Percentiles rank a stretch among this genome's conserved stretches.
These are phyloP conservation scores for Amblyjoppa proteus DNA, from an alignment of 2,888 invertebrate species.

Conservation along the genomic window DNA sequence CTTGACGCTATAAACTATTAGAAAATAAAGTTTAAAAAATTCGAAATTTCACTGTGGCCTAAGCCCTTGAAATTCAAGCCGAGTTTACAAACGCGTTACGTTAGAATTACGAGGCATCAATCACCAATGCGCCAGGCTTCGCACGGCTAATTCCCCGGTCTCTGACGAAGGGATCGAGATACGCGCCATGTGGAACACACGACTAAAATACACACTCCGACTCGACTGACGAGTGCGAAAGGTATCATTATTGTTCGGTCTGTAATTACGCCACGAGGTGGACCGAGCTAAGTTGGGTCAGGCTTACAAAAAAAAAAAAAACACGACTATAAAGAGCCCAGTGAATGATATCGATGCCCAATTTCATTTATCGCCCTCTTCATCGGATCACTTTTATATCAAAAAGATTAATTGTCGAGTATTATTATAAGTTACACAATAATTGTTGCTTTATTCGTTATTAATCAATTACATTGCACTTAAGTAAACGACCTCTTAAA, in stretches of 20 bases:
- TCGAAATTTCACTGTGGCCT: no score
- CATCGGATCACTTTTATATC: no score
- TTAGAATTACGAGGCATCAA: conserved; percentile 22
- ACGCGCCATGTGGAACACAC: conserved; percentile 29
- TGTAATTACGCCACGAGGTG: conserved; percentile 43
- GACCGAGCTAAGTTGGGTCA: conserved; percentile 1
- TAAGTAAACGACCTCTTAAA: no score
- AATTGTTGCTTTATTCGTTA: no score
- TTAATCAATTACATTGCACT: no score
- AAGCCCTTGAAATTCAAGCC: no score
- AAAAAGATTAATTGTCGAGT: no score
- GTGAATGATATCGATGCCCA: neutral
- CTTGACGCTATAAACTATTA: no score
- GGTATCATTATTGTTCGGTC: conserved; percentile 56
- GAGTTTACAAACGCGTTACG: neutral
- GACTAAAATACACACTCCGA: conserved; percentile 44
- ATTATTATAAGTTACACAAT: no score
- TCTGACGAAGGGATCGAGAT: conserved; percentile 20
- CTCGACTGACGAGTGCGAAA: conserved; percentile 49
- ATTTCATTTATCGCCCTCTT: no score
- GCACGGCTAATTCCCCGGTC: conserved; percentile 2
- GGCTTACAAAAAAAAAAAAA: neutral
- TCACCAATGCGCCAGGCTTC: conserved; percentile 1
- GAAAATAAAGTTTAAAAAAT: no score
- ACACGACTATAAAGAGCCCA: neutral